Conservation (phyloP, 1,140 invertebrate species). For the Drosophila paulistorum region DNA sequence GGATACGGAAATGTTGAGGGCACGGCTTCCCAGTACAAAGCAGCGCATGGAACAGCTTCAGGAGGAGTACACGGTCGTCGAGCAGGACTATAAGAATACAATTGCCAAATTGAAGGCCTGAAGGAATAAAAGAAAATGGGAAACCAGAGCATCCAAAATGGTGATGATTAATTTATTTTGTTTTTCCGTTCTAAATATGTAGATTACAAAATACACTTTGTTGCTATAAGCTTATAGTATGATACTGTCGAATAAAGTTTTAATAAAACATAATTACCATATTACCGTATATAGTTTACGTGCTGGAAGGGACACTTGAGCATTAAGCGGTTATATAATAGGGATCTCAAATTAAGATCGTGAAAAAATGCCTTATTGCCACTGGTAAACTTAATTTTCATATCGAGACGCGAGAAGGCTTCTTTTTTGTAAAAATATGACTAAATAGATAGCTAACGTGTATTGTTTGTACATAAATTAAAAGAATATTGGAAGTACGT, state of each 20-base stretch:
- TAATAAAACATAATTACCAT: constrained; percentile 57
- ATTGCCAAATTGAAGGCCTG: constrained; percentile 69
- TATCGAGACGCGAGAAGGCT: neutral
- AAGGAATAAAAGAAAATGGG: neutral
- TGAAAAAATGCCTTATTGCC: neutral
- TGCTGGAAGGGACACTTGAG: constrained; percentile 56
- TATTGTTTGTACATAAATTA: constrained; percentile 19
- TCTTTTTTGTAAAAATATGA: neutral
- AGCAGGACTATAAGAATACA: constrained; percentile 69
- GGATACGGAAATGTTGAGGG: constrained; percentile 72
- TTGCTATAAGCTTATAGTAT: constrained; percentile 75
- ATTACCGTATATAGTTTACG: constrained; percentile 31
- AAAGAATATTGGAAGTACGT: constrained; percentile 59
- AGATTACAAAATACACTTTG: constrained; percentile 79
- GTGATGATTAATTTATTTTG: constrained; percentile 76
- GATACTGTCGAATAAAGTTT: constrained; percentile 70
- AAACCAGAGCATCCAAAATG: constrained; percentile 31
- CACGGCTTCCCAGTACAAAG: constrained; percentile 66
- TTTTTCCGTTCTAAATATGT: constrained; percentile 69
- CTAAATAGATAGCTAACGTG: neutral
- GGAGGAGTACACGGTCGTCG: constrained; percentile 73
- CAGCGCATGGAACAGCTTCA: constrained; percentile 79
- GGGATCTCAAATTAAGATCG: constrained; percentile 4
- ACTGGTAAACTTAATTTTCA: neutral
- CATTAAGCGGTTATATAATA: constrained; percentile 57